Base-by-base conservation (phyloP, 2,797 vertebrate genomes). In the Danio aesculapii region DNA sequence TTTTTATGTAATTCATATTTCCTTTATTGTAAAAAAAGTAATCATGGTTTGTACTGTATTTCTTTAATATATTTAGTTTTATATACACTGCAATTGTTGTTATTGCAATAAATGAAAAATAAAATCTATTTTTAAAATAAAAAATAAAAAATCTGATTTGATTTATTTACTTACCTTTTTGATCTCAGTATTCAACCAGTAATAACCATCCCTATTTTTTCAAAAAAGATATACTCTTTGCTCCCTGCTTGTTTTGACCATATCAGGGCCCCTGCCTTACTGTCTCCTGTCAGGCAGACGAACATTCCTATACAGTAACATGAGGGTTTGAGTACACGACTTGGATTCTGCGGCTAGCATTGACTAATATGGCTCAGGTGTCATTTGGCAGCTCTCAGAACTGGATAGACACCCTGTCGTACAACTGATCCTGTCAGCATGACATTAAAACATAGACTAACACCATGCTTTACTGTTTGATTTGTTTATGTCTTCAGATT, bases 401-500 rank as follows among this genome's bases (percentile, higher is more conserved):
- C 11, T 55, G 39, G 41, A 81, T 63, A 17, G 49, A 72, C 55
- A 64, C 72, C 17, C 9, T 77, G 64, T 21, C n/a, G 7, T 58
- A 73, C n/a, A 73, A 75, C 53, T 79, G 41, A 44, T 19, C 41
- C 70, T 85, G 79, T 81, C 84, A 82, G 30, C 71, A 66, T 80
- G 81, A 39, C 69, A 76, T 79, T 75, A 71, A 78, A 57, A 39
- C 58, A 85, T 67, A 81, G 57, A 12, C 67, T 75, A 83, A 64
- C 47, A 49, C 53, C 13, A 21, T 75, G 52, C 52, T 83, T 81
- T 73, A 86, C 41, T n/a, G 59, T 46, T 75, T 77, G 77, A 83
- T 83, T 57, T 79, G 79, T 86, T 83, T 84, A 86, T 82, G 83
- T 76, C 67, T 49, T 79, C 72, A 84, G 81, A 84, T 86, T 83